phyloP scores from a whole-genome alignment of 2,888 invertebrate genomes.

The Diarsia mendica region DNA sequence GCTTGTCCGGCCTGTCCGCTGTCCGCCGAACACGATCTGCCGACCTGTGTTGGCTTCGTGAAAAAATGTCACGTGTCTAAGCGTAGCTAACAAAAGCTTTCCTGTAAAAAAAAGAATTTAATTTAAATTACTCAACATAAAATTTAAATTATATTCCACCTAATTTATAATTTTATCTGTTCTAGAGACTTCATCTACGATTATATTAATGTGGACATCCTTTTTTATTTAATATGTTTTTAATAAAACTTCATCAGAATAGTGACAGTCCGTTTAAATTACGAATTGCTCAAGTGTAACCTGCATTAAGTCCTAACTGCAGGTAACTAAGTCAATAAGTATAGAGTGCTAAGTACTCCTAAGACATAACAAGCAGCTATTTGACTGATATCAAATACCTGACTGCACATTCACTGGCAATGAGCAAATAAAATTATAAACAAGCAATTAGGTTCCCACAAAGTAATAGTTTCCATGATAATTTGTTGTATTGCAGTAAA shows the following conservation, averaged over 20 bases:
- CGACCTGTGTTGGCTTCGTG: constrained; percentile 58
- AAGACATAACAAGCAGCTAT: constrained; percentile 34
- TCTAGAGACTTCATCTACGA: background rate
- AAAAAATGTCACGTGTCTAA: constrained; percentile 62
- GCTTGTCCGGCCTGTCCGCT: constrained; percentile 66
- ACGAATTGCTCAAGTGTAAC: constrained; percentile 34
- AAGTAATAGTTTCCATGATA: constrained; percentile 34
- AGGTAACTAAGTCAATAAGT: constrained; percentile 44
- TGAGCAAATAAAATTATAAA: constrained; percentile 47
- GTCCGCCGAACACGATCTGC: constrained; percentile 63
- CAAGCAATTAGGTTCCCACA: constrained; percentile 21
- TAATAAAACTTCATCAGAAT: background rate
- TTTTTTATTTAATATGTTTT: background rate
- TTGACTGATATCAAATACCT: constrained; percentile 44
- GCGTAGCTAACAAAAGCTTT: constrained; percentile 23
- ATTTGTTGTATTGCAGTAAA: constrained; percentile 25
- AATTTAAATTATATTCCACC: background rate
- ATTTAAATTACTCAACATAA: constrained; percentile 8
- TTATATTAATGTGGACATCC: constrained; percentile 19
- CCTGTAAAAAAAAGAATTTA: constrained; percentile 33
- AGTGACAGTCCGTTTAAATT: constrained; percentile 10
- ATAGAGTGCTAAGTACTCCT: constrained; percentile 12
- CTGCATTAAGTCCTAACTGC: constrained; percentile 8
- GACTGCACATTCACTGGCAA: constrained; percentile 24
- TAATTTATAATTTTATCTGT: background rate